Evolutionary conservation across 1,140 invertebrate genomes (phyloP), one percentile per base, ranked within the genome.

Genomic region (Steinernema khuongi): DNA sequence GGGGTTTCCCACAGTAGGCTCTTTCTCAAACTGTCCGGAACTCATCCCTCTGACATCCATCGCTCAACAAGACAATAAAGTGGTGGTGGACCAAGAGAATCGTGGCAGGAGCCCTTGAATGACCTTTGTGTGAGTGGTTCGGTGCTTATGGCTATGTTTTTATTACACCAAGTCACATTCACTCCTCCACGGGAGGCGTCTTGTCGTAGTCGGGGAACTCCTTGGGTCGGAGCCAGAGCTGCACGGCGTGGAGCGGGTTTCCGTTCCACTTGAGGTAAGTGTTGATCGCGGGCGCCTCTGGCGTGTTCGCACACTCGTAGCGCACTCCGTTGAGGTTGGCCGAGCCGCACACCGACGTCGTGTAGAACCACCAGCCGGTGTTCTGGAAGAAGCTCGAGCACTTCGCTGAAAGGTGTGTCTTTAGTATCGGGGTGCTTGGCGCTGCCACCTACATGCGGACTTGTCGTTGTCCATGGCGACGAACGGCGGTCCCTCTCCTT

Each of bases 331-430:
- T 77, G 66, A 77, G 66, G 30, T 77, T 77, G 19, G 76, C 76
- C 17, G 60, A 60, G 32, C 76, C 76, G 68, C 76, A 77, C 33
- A 60, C 60, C 41, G 70, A 41, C 31, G 32, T 36, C 31, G 71
- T 71, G 22, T 79, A 73, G 36, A 74, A 77, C 76, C 76, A 77
- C 75, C 77, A 77, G 32, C 76, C 76, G 32, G 76, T 77, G 41
- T 77, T 71, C 31, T 44, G 32, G 70, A 43, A 79, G 50, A 67
- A 60, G 43, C 44, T 32, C 31, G 76, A 77, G 22, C 76, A 77
- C 26, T 72, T 43, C 30, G 36, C 74, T 76, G 70, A 73, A 76
- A 72, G 43, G 31, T 30, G 26, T n/a, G n/a, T 17, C n/a, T 67
- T 7, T 67, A 22, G 7, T n/a, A 2, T n/a, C n/a, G n/a, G n/a